Evolutionary conservation across 2,888 invertebrate species (phyloP).

Genomic region (Heteromurus nitidus): DNA sequence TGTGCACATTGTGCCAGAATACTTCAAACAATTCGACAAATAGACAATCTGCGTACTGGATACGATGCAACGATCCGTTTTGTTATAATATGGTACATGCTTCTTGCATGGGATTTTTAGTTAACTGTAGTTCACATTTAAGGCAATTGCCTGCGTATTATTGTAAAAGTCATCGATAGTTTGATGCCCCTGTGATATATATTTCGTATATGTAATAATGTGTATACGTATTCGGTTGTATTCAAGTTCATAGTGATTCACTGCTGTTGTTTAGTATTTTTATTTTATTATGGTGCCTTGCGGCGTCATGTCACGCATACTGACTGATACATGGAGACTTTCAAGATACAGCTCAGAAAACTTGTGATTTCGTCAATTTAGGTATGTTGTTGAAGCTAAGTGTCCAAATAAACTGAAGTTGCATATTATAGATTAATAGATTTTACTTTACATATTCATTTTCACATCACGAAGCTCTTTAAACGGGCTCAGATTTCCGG

Average conservation of each 20-base stretch:
- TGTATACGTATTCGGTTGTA: neutral
- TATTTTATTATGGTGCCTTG: neutral
- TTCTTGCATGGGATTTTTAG: constrained; percentile 69
- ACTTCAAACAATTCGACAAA: neutral
- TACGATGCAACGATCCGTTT: constrained; percentile 70
- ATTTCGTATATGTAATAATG: neutral
- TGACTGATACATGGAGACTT: neutral
- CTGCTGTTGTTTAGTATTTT: too few relatives aligned
- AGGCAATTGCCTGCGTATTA: constrained; percentile 70
- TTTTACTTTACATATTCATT: constrained; percentile 51
- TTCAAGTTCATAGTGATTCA: too few relatives aligned
- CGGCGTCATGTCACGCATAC: neutral
- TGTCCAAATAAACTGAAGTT: neutral
- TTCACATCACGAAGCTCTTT: constrained; percentile 70
- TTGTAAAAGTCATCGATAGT: constrained; percentile 66
- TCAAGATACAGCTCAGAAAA: neutral
- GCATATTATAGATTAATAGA: neutral
- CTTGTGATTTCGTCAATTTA: neutral
- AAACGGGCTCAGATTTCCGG: constrained; percentile 67
- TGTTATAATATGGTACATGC: constrained; percentile 71
- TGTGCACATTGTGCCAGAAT: constrained; percentile 58
- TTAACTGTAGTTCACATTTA: constrained; percentile 51
- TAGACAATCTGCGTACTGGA: constrained; percentile 60
- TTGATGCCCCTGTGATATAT: neutral
- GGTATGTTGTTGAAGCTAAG: neutral